A percentile compares a stretch with the other conserved stretches of the same genome.
Conservation (phyloP, 2,113 vertebrate genomes). For the Balaenoptera acutorostrata region DNA sequence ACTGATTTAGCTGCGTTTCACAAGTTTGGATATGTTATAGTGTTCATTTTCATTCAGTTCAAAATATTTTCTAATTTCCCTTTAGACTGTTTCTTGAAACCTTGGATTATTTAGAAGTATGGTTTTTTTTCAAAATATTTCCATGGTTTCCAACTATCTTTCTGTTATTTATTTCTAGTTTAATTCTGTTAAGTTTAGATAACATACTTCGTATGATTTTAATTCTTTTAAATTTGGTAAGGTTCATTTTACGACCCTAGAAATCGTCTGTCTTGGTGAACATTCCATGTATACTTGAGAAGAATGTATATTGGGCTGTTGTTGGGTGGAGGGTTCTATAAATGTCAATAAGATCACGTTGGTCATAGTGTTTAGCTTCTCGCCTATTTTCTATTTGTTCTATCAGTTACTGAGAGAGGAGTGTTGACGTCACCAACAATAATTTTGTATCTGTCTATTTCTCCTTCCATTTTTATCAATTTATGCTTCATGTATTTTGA, state of each 20-base stretch:
- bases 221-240: neutral
- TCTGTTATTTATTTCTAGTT: neutral
- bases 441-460: neutral
- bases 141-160: neutral
- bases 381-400: neutral
- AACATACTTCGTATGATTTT: neutral
- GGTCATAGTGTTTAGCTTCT: neutral
- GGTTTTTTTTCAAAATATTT: neutral
- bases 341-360: neutral
- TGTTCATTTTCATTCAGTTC: neutral
- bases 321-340: neutral
- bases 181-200: neutral
- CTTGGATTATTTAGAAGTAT: neutral
- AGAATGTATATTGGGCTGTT: neutral
- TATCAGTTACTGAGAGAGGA: neutral
- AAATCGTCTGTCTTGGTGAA: neutral
- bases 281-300: neutral
- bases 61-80: neutral
- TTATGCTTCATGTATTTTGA: neutral
- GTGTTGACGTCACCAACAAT: fast-evolving
- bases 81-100: neutral
- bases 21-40: neutral
- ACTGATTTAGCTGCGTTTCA: neutral
- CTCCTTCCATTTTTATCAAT: neutral
- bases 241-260: neutral